phyloP scores from a whole-genome alignment of 2,888 invertebrate species.

The Malthinus flaveolus region DNA sequence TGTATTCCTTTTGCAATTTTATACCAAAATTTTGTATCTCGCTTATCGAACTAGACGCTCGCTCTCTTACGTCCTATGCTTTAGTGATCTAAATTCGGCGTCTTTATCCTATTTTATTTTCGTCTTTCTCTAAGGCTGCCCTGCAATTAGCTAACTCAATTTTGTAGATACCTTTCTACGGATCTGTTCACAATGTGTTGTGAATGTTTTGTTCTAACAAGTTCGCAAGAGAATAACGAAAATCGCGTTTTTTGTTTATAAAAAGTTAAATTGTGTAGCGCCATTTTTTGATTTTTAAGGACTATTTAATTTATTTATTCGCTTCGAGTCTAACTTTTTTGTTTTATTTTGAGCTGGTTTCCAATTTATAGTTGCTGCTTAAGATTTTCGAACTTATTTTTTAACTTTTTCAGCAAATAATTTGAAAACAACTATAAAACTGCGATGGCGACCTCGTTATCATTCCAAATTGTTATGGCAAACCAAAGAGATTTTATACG shows the following conservation, averaged over 20 bases:
- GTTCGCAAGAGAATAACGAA: slow-evolving; percentile 30
- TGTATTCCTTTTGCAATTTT: slow-evolving; percentile 19
- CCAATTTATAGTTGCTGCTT: no score
- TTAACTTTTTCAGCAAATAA: no score
- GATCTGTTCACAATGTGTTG: slow-evolving; percentile 55
- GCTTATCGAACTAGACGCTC: slow-evolving; percentile 17
- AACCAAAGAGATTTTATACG: no score
- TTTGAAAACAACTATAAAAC: no score
- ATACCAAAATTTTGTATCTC: slow-evolving; percentile 29
- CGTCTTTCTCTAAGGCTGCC: slow-evolving; percentile 35
- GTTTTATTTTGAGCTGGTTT: no score
- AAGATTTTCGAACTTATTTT: no score
- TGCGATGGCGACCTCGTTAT: no score
- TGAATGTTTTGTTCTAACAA: slow-evolving; percentile 53
- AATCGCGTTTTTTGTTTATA: not conserved
- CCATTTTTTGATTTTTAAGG: no score
- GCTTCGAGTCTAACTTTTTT: no score
- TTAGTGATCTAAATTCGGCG: slow-evolving; percentile 19
- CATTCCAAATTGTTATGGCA: no score
- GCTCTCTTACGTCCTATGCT: slow-evolving; percentile 18
- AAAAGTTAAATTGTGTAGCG: no score
- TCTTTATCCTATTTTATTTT: slow-evolving; percentile 21
- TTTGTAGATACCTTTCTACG: slow-evolving; percentile 55
- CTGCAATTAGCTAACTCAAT: slow-evolving; percentile 58
- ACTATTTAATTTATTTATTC: no score